Conservation (phyloP, 2,797 vertebrate species). For the Remorina albescens region DNA sequence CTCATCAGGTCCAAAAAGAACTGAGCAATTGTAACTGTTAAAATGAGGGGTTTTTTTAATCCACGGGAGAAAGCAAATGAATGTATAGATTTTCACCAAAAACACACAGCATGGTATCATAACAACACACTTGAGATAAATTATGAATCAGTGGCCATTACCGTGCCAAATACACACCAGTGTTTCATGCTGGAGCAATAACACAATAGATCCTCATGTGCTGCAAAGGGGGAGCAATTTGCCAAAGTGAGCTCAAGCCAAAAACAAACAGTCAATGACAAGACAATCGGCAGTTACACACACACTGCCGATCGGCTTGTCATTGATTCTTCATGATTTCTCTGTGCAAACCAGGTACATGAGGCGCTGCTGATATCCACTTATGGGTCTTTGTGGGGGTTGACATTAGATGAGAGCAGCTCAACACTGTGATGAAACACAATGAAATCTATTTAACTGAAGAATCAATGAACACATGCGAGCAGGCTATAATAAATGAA, state of each 20-base stretch:
- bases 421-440: slow-evolving; percentile 13
- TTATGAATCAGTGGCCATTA: slow-evolving; percentile 23
- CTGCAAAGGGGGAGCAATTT: neutral
- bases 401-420: slow-evolving; percentile 12
- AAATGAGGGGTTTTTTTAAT: slow-evolving; percentile 19
- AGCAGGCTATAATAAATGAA: neutral
- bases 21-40: neutral
- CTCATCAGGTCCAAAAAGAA: neutral
- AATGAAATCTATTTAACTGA: slow-evolving; percentile 18
- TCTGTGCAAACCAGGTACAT: slow-evolving; percentile 15
- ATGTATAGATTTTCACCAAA: neutral
- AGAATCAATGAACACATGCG: slow-evolving; percentile 3
- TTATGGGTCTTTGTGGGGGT: neutral
- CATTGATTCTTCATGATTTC: neutral
- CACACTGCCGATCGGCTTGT: slow-evolving; percentile 10
- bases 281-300: neutral
- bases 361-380: slow-evolving; percentile 10
- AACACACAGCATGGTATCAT: neutral
- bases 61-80: neutral
- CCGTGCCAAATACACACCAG: neutral
- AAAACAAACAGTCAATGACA: slow-evolving; percentile 9
- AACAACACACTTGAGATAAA: slow-evolving; percentile 4
- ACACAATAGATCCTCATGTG: slow-evolving; percentile 16
- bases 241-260: slow-evolving; percentile 22
- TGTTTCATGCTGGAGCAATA: slow-evolving; percentile 1